These are phyloP conservation scores for Eciton burchellii DNA, from an alignment of 1,140 invertebrate species.

Conservation along the genomic window DNA sequence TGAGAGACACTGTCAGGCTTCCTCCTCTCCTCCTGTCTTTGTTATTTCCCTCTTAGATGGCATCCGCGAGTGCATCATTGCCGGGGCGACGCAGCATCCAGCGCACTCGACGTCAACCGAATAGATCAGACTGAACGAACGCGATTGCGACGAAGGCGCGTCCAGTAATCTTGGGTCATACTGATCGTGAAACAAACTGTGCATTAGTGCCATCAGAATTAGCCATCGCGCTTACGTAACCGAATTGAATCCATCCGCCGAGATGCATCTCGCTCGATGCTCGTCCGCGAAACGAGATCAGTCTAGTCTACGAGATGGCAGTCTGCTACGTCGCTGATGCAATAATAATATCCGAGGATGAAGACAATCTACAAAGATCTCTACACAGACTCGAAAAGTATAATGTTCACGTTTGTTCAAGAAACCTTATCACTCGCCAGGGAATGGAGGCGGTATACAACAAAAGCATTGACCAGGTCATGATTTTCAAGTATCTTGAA, in stretches of 20 bases:
- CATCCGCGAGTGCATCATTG: constrained; percentile 63
- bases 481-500: too few species aligned
- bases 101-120: constrained; percentile 39
- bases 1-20: constrained; percentile 56
- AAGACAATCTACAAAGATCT: too few species aligned
- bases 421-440: too few species aligned
- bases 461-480: too few species aligned
- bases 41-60: constrained; percentile 63
- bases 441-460: too few species aligned
- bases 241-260: constrained; percentile 61
- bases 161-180: constrained; percentile 6
- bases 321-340: too few species aligned
- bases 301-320: too few species aligned
- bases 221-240: constrained; percentile 63
- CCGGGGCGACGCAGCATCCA: constrained; percentile 40
- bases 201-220: constrained; percentile 42
- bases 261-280: constrained; percentile 29
- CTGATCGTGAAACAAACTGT: constrained; percentile 26
- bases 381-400: too few species aligned
- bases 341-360: too few species aligned
- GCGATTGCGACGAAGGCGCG: constrained; percentile 46
- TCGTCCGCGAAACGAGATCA: neutral
- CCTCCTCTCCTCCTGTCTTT: constrained; percentile 40
- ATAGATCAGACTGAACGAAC: constrained; percentile 29
- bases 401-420: too few species aligned